Conservation (phyloP, 2,113 vertebrate species). For the Machaerirhynchus nigripectus region DNA sequence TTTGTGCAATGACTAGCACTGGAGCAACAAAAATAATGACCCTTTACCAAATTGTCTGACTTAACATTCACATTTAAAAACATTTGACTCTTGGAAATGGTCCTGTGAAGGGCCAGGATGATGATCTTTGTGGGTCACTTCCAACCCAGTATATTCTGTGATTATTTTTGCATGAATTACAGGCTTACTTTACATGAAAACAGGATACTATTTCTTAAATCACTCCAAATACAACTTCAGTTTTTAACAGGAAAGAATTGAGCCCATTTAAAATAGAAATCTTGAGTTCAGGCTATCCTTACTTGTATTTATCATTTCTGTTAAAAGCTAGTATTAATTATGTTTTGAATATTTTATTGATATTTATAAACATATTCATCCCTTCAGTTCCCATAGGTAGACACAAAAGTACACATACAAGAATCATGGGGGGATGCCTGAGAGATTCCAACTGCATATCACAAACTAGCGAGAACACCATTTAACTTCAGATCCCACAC, state of each 20-base stretch:
- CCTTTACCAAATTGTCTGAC: not conserved
- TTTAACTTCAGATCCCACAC: not conserved
- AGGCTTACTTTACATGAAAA: not conserved
- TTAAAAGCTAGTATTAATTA: not conserved
- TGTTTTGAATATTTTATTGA: not conserved
- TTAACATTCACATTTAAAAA: conserved; percentile 6
- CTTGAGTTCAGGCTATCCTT: not conserved
- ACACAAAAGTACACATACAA: not conserved
- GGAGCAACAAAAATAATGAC: not conserved
- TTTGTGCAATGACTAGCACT: not conserved
- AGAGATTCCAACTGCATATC: not conserved
- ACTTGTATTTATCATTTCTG: conserved; percentile 7
- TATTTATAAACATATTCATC: not conserved
- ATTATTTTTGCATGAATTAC: not conserved
- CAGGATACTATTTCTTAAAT: conserved; percentile 11
- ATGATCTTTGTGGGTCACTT: not conserved
- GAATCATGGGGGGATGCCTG: not conserved
- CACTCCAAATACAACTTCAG: not conserved
- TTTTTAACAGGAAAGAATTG: conserved; percentile 22
- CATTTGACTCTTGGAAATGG: not conserved
- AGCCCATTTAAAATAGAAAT: conserved; percentile 24
- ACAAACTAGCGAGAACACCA: not conserved
- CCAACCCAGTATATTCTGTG: not conserved
- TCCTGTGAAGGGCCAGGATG: not conserved
- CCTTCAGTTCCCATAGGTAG: not conserved